Evolutionary conservation across 2,113 vertebrate species (phyloP).

Genomic region (Saguinus imperator): DNA sequence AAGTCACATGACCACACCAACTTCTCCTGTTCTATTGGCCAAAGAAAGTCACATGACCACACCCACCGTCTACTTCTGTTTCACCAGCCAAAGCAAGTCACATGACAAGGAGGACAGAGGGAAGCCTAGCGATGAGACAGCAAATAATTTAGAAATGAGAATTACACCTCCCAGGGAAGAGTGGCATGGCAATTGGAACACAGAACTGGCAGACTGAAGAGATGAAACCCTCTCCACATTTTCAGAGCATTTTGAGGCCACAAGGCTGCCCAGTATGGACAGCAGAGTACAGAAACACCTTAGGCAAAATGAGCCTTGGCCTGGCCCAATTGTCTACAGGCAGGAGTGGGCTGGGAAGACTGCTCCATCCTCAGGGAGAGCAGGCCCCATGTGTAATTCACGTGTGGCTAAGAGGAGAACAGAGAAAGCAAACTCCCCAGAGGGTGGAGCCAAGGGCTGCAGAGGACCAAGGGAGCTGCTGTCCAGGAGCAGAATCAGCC

Average conservation of each 20-base stretch:
- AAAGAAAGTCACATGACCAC: no score
- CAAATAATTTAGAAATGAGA: neutral
- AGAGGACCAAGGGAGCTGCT: neutral
- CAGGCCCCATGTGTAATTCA: rapidly evolving
- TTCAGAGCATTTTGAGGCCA: rapidly evolving
- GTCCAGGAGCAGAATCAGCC: neutral
- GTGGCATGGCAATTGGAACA: rapidly evolving
- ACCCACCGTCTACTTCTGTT: no score
- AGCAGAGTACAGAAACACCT: rapidly evolving
- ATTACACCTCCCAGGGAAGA: rapidly evolving
- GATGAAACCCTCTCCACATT: rapidly evolving
- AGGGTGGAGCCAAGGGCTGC: neutral
- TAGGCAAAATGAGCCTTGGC: neutral
- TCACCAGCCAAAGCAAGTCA: no score
- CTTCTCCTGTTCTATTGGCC: no score
- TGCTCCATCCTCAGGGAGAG: rapidly evolving
- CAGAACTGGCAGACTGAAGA: rapidly evolving
- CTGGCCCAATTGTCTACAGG: no score
- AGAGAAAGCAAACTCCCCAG: no score
- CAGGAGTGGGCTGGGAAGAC: neutral
- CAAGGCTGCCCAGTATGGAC: rapidly evolving
- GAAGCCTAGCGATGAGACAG: rapidly evolving
- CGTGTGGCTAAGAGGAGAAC: rapidly evolving
- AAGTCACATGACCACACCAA: no score
- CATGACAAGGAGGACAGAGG: no score